Evolutionary conservation across 2,888 invertebrate species (phyloP).

Genomic region (Aphelenchoides bicaudatus): DNA sequence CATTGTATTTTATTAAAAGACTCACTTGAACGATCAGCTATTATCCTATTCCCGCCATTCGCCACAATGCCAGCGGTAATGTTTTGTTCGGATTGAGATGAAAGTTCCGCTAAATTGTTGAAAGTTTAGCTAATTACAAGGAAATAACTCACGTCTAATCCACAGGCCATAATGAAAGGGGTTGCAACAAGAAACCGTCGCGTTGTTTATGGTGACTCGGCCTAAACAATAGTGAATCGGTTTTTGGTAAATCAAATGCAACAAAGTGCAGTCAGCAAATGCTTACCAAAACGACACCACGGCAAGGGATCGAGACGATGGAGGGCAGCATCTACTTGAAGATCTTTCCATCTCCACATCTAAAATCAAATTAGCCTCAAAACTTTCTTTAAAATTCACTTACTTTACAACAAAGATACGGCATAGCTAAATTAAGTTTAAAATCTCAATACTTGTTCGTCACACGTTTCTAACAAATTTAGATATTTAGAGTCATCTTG

Average conservation of each 20-base stretch:
- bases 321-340: constrained; percentile 58
- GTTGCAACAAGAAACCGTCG: constrained; percentile 58
- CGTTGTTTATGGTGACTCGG: constrained; percentile 58
- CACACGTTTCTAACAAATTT: background rate
- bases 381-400: too few species aligned
- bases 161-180: constrained; percentile 58
- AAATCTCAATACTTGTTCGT: constrained; percentile 30
- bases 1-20: background rate
- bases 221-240: too few species aligned
- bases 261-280: too few species aligned
- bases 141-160: constrained; percentile 47
- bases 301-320: constrained; percentile 57
- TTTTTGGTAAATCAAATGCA: too few species aligned
- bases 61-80: constrained; percentile 38
- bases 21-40: constrained; percentile 29
- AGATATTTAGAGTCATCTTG: background rate
- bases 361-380: too few species aligned
- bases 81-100: constrained; percentile 35
- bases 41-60: constrained; percentile 37
- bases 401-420: constrained; percentile 59
- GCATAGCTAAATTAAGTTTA: constrained; percentile 60
- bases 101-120: constrained; percentile 38
- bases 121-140: background rate
- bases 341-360: constrained; percentile 58
- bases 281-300: constrained; percentile 60